phyloP scores from a whole-genome alignment of 2,113 vertebrate genomes.

The Natator depressus region DNA sequence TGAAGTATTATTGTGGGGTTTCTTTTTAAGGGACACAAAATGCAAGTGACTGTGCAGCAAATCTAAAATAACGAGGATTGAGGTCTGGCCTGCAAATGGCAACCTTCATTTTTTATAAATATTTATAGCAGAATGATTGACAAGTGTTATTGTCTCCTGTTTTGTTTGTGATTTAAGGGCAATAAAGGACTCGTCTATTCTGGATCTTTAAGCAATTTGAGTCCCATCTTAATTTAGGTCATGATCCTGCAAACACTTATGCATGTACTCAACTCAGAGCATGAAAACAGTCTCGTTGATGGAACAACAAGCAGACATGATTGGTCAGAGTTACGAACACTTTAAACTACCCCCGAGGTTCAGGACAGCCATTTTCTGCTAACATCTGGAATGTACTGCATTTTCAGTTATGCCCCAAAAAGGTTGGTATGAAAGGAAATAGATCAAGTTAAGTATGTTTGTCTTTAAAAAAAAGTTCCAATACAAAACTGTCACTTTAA shows the following conservation, averaged over 20 bases:
- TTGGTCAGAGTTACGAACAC: neutral
- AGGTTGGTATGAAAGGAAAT: neutral
- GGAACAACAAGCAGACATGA: neutral
- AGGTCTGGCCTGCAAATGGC: neutral
- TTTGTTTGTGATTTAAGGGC: neutral
- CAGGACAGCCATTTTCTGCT: neutral
- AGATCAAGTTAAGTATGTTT: neutral
- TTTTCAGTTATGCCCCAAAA: neutral
- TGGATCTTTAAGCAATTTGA: neutral
- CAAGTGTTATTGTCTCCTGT: neutral
- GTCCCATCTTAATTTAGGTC: neutral
- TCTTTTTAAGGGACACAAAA: neutral
- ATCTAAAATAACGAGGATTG: neutral
- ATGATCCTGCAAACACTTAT: neutral
- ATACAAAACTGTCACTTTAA: neutral
- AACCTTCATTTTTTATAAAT: neutral
- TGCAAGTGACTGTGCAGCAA: neutral
- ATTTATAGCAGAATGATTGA: neutral
- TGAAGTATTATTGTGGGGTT: accelerated
- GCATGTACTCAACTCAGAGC: neutral
- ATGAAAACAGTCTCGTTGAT: neutral
- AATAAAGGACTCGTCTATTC: neutral
- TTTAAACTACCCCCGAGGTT: neutral
- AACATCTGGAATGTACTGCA: neutral
- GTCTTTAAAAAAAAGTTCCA: neutral